Conservation (phyloP, 2,797 vertebrate species). For the Acipenser transmontanus region DNA sequence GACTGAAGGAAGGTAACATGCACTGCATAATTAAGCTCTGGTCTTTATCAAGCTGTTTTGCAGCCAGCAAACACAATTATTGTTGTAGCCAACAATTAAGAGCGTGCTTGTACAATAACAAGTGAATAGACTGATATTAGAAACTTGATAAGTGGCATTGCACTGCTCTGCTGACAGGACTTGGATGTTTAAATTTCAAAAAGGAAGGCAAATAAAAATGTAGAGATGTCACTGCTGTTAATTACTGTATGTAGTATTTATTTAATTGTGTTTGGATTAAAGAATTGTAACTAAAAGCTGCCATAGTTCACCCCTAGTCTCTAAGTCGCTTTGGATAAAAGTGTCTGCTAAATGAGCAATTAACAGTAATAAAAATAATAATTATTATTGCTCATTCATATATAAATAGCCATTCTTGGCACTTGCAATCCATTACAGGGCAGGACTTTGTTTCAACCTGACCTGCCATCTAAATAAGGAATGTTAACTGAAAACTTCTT, state of each 20-base stretch:
- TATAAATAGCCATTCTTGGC: no score
- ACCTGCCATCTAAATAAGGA: no score
- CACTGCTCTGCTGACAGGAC: slow-evolving; percentile 48
- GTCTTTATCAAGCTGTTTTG: background rate
- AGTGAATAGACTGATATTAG: slow-evolving; percentile 20
- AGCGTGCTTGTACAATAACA: background rate
- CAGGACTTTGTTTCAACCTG: no score
- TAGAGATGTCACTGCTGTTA: slow-evolving; percentile 58
- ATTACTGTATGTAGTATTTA: slow-evolving; percentile 43
- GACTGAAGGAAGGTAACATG: background rate
- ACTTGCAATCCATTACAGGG: no score
- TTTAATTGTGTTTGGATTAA: background rate
- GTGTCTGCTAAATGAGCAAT: no score
- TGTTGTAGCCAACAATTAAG: slow-evolving; percentile 18
- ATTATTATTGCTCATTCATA: no score
- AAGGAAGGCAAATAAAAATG: slow-evolving; percentile 58
- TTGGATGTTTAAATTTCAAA: slow-evolving; percentile 53
- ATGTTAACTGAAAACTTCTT: no score
- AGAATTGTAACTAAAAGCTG: background rate
- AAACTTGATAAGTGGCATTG: slow-evolving; percentile 36
- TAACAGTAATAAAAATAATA: no score
- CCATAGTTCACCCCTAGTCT: no score
- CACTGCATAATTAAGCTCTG: slow-evolving; percentile 12
- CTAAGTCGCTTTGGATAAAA: no score
- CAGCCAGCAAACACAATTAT: slow-evolving; percentile 18